These are phyloP conservation scores for Oceanites oceanicus DNA, from an alignment of 2,113 vertebrate species.

Conservation along the genomic window DNA sequence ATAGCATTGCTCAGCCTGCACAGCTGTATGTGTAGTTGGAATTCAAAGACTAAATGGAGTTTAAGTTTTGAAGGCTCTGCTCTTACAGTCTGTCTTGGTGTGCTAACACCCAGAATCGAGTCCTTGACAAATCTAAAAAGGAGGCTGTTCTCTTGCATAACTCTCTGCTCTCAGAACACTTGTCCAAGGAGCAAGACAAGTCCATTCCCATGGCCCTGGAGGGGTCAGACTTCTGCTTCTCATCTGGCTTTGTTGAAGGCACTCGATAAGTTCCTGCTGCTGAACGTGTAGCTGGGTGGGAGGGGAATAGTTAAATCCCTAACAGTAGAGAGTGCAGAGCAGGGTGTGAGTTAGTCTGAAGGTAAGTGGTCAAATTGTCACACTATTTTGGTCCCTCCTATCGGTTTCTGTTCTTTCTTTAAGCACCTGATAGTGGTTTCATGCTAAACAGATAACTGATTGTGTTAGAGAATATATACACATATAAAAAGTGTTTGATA, in stretches of 20 bases:
- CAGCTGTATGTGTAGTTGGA: neutral
- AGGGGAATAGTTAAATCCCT: neutral
- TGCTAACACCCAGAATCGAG: neutral
- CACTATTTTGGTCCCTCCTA: neutral
- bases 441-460: neutral
- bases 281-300: neutral
- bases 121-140: neutral
- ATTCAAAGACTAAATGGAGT: neutral
- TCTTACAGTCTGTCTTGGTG: neutral
- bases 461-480: neutral
- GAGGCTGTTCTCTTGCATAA: neutral
- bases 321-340: neutral
- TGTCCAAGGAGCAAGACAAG: neutral
- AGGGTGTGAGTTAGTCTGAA: neutral
- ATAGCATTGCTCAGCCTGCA: neutral
- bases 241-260: neutral
- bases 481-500: neutral
- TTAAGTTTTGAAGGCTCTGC: neutral
- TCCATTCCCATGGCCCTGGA: neutral
- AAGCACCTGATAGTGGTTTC: neutral
- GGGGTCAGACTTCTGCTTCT: neutral
- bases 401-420: neutral
- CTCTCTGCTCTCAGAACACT: neutral
- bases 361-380: neutral
- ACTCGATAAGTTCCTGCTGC: neutral